These are phyloP conservation scores for Megalops atlanticus DNA, from an alignment of 2,113 vertebrate species.

Conservation along the genomic window DNA sequence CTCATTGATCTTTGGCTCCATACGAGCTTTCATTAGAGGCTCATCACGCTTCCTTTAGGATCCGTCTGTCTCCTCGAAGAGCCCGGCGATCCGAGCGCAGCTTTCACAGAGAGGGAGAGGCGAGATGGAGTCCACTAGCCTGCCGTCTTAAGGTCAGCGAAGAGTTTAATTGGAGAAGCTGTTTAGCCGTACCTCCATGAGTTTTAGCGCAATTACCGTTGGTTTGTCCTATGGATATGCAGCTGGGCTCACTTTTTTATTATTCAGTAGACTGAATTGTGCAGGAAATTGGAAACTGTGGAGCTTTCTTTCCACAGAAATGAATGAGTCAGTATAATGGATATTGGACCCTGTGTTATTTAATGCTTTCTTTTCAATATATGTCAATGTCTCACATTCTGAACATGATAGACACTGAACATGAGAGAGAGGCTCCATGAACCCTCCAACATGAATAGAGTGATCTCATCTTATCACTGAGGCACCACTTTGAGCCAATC, in stretches of 20 bases:
- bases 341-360: not conserved
- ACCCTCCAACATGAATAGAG: not conserved
- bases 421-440: not conserved
- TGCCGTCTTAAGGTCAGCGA: not conserved
- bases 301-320: not conserved
- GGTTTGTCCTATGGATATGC: not conserved
- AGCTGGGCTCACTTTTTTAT: not conserved
- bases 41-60: conserved; percentile 1
- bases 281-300: not conserved
- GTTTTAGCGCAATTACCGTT: not conserved
- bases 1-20: conserved; percentile 10
- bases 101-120: not conserved
- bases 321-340: conserved; percentile 3
- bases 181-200: not conserved
- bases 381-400: not conserved
- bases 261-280: not conserved
- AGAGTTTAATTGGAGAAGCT: not conserved
- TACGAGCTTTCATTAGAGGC: not conserved
- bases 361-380: no score
- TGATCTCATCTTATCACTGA: no score
- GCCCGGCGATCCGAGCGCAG: not conserved
- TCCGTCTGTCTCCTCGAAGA: not conserved
- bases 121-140: not conserved
- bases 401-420: not conserved
- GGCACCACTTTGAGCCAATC: no score